phyloP scores from a whole-genome alignment of 2,113 vertebrate genomes.

The Galeopterus variegatus region DNA sequence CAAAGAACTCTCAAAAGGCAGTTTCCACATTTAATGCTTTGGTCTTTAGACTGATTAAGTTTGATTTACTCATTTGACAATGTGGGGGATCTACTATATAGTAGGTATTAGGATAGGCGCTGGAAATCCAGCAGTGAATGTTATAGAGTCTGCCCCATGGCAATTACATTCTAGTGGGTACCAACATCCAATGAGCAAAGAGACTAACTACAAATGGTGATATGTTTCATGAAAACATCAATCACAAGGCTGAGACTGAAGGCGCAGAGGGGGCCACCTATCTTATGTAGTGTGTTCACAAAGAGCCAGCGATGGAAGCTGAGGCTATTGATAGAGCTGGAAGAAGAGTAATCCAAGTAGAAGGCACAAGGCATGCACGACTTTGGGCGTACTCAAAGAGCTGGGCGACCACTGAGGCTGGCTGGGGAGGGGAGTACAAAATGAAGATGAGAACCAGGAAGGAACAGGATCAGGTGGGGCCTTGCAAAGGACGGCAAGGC shows the following conservation, averaged over 20 bases:
- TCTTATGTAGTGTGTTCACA: background rate
- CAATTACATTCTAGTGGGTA: background rate
- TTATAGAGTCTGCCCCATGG: background rate
- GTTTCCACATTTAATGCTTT: background rate
- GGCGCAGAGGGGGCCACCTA: fast-evolving
- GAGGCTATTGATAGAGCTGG: background rate
- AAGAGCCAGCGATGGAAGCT: background rate
- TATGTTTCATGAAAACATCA: background rate
- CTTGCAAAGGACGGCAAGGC: background rate
- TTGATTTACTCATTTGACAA: background rate
- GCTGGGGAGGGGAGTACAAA: background rate
- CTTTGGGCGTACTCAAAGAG: background rate
- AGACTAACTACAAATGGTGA: background rate
- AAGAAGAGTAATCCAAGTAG: background rate
- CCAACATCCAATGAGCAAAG: background rate
- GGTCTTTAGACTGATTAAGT: background rate
- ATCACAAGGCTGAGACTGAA: background rate
- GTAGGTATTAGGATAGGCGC: no score
- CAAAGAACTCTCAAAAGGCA: conserved; percentile 1
- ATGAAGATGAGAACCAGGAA: background rate
- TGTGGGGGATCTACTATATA: background rate
- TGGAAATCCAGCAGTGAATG: background rate
- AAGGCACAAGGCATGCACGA: background rate
- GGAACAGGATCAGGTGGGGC: background rate
- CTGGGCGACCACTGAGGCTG: background rate